These are phyloP conservation scores for Trematomus bernacchii DNA, from an alignment of 2,797 vertebrate species.

Conservation along the genomic window DNA sequence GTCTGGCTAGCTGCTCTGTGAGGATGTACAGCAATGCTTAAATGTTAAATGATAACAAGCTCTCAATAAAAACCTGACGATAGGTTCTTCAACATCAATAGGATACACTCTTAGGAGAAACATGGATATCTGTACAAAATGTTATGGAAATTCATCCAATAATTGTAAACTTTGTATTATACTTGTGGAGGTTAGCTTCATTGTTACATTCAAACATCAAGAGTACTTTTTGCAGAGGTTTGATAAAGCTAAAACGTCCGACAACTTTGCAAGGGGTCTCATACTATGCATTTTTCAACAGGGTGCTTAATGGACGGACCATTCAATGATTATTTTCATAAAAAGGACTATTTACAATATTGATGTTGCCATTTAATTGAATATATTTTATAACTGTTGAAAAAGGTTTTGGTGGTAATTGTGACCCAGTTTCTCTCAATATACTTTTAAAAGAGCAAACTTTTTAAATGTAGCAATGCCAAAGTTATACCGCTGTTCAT, in stretches of 20 bases:
- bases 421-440: constrained; percentile 26
- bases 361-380: neutral
- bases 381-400: neutral
- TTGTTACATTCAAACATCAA: neutral
- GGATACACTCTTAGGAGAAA: neutral
- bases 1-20: constrained; percentile 12
- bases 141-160: no score
- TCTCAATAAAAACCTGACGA: no score
- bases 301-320: neutral
- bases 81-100: neutral
- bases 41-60: neutral
- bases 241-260: neutral
- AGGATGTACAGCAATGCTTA: neutral
- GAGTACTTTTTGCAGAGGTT: no score
- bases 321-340: neutral
- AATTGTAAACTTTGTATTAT: neutral
- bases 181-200: neutral
- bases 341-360: neutral
- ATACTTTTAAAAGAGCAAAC: constrained; percentile 23
- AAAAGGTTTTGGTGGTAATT: neutral
- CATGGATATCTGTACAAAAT: neutral
- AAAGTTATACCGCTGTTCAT: constrained; percentile 51
- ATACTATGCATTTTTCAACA: neutral
- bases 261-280: no score
- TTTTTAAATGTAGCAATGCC: constrained; percentile 44